Percentiles rank a stretch among this genome's conserved stretches.
Conservation (phyloP, 2,888 invertebrate species). For the Apamea monoglypha region DNA sequence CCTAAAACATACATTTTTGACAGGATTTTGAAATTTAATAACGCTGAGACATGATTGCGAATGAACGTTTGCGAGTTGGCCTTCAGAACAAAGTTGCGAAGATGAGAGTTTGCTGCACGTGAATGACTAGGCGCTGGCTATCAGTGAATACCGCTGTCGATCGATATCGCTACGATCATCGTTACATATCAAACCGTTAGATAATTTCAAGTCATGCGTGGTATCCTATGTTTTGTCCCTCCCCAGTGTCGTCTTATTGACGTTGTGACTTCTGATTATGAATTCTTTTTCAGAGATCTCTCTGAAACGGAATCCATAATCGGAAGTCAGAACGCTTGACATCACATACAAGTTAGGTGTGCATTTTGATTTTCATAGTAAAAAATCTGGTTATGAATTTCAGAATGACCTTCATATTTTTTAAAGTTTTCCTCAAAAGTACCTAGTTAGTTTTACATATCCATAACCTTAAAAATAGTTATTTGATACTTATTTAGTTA, state of each 20-base stretch:
- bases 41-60: not conserved
- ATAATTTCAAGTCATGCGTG: not conserved
- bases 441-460: not conserved
- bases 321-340: not conserved
- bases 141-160: not conserved
- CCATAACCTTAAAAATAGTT: not conserved
- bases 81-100: constrained; percentile 23
- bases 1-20: not conserved
- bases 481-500: not conserved
- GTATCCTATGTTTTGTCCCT: too few relatives aligned
- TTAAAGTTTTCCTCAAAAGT: not conserved
- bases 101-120: constrained; percentile 43
- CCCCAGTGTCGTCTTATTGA: not conserved
- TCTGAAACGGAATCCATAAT: constrained; percentile 2
- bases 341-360: too few relatives aligned
- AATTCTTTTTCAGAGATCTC: not conserved
- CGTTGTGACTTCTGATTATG: not conserved
- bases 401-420: not conserved
- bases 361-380: not conserved
- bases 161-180: not conserved
- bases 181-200: not conserved
- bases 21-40: not conserved
- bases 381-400: not conserved
- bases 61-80: not conserved
- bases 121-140: constrained; percentile 45